Conservation (phyloP, 2,797 vertebrate species). For the Fringilla coelebs region DNA sequence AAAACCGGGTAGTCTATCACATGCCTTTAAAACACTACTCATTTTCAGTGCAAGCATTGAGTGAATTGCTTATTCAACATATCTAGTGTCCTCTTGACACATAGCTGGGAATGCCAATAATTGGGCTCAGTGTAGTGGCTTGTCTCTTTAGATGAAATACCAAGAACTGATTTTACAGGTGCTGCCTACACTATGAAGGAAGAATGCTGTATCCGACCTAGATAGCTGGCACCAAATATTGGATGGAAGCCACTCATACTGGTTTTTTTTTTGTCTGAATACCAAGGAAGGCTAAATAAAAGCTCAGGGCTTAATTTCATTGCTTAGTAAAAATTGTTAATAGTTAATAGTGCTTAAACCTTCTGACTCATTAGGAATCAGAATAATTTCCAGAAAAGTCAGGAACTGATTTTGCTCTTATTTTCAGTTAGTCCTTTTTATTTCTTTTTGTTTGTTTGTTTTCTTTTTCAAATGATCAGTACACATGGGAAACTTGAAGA, state of each 20-base stretch:
- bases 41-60: background rate
- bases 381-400: background rate
- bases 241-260: background rate
- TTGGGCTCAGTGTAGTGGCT: background rate
- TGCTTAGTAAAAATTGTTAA: background rate
- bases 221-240: background rate
- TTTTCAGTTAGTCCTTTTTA: background rate
- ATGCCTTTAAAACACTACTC: background rate
- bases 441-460: no score
- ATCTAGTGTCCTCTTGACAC: background rate
- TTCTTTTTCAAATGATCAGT: background rate
- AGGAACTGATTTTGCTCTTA: background rate
- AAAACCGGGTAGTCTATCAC: conserved; percentile 3
- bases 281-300: background rate
- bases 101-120: background rate
- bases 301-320: background rate
- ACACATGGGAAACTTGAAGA: background rate
- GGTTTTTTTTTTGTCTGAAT: background rate
- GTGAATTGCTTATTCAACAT: conserved; percentile 23
- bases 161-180: background rate
- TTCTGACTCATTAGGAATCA: background rate
- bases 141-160: background rate
- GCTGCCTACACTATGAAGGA: background rate
- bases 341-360: background rate
- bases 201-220: background rate